phyloP scores from a whole-genome alignment of 2,113 vertebrate genomes.

The Mus spicilegus region DNA sequence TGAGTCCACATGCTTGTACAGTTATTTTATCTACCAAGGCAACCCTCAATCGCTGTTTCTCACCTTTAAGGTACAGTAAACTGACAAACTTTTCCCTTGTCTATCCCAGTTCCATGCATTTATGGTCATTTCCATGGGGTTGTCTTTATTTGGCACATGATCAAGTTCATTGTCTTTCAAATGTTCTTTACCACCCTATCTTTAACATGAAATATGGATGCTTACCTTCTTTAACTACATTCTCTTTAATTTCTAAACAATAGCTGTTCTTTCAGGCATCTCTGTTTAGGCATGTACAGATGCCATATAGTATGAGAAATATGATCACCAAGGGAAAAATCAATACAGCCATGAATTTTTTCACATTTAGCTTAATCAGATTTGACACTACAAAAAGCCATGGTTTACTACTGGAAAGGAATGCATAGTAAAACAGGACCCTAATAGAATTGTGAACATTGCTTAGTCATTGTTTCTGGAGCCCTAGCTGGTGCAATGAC shows the following conservation, averaged over 20 bases:
- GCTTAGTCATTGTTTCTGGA: conserved; percentile 63
- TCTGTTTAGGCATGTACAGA: conserved; percentile 28
- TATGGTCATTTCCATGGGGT: neutral
- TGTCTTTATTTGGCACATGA: conserved; percentile 17
- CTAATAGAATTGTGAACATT: conserved; percentile 54
- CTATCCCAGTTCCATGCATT: neutral
- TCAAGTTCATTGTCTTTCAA: neutral
- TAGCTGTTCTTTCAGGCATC: neutral
- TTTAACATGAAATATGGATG: neutral
- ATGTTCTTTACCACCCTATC: neutral
- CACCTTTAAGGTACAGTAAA: neutral
- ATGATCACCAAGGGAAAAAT: conserved; percentile 65
- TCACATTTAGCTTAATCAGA: conserved; percentile 72
- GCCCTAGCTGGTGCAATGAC: neutral
- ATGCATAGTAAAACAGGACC: conserved; percentile 33
- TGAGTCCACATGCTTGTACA: neutral
- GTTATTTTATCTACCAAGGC: neutral
- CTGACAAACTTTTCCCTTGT: neutral
- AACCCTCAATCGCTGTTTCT: neutral
- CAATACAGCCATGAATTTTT: conserved; percentile 72
- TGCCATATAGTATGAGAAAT: conserved; percentile 70
- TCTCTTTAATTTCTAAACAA: neutral
- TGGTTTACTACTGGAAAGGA: conserved; percentile 59
- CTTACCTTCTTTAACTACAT: neutral
- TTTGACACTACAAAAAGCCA: conserved; percentile 66